Conservation (phyloP, 2,888 invertebrate genomes). For the Acleris sparsana region DNA sequence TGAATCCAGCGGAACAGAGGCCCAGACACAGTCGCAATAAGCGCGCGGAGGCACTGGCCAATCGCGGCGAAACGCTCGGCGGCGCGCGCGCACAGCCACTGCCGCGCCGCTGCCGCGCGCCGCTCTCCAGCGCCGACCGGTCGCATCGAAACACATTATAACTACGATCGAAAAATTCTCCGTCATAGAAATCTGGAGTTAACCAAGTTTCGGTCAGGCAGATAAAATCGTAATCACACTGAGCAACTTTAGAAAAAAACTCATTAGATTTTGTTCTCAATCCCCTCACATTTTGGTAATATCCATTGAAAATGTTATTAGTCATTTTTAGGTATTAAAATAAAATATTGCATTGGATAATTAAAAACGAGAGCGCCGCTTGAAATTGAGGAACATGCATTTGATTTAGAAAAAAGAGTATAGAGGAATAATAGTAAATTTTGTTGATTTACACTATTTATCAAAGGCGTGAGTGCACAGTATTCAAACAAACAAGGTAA, state of each 20-base stretch:
- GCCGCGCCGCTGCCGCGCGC: conserved; percentile 21
- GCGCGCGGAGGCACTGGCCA: conserved; percentile 18
- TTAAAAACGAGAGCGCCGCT: too few species aligned
- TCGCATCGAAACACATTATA: conserved; percentile 31
- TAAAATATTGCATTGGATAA: too few species aligned
- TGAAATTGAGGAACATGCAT: too few species aligned
- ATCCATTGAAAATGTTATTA: conserved; percentile 8
- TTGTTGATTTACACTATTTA: too few species aligned
- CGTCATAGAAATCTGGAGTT: conserved; percentile 24
- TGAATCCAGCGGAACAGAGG: neutral
- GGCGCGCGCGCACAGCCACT: conserved; percentile 9
- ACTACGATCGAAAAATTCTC: conserved; percentile 32
- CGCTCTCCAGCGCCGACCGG: conserved; percentile 8
- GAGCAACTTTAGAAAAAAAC: conserved; percentile 24
- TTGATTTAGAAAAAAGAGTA: too few species aligned
- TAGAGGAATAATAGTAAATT: too few species aligned
- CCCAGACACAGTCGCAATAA: conserved; percentile 12
- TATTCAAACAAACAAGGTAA: too few species aligned
- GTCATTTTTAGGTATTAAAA: neutral
- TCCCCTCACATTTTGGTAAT: conserved; percentile 38
- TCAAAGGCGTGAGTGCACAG: too few species aligned
- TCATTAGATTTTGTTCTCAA: conserved; percentile 35
- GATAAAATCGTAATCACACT: conserved; percentile 33
- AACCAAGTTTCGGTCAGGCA: conserved; percentile 37
- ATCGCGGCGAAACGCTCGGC: conserved; percentile 8